phyloP scores from a whole-genome alignment of 2,113 vertebrate species.

The Todiramphus saurophagus region DNA sequence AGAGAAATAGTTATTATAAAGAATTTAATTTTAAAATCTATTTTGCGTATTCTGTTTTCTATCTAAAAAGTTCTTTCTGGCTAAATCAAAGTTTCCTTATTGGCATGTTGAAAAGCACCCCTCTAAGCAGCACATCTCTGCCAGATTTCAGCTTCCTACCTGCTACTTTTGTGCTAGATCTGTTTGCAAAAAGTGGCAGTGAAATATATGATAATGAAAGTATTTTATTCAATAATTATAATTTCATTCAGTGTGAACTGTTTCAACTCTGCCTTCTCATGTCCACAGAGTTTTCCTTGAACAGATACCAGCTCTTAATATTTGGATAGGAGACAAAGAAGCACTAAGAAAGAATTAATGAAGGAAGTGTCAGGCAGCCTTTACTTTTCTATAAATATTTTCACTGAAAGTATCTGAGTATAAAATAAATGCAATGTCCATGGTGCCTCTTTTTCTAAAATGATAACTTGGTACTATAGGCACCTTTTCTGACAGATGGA shows the following conservation, averaged over 20 bases:
- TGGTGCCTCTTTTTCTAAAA: not conserved
- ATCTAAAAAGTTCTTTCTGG: not conserved
- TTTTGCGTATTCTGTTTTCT: not conserved
- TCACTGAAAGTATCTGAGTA: not conserved
- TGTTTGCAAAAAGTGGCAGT: not conserved
- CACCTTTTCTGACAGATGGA: not conserved
- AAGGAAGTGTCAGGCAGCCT: not conserved
- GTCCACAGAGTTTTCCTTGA: not conserved
- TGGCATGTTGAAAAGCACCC: not conserved
- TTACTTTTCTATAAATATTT: not conserved
- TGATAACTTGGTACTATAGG: not conserved
- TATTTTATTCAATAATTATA: not conserved
- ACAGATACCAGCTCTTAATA: not conserved
- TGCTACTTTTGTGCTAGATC: not conserved
- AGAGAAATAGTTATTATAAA: not conserved
- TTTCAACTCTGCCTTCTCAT: not conserved
- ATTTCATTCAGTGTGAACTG: not conserved
- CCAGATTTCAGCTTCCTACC: not conserved
- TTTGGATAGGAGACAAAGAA: not conserved
- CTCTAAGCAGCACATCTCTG: not conserved
- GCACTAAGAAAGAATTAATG: not conserved
- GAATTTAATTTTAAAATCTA: not conserved
- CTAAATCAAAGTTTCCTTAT: not conserved
- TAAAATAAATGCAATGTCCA: not conserved
- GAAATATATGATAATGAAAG: not conserved